Conservation (phyloP, 2,888 invertebrate genomes). For the Cyclophora punctaria region DNA sequence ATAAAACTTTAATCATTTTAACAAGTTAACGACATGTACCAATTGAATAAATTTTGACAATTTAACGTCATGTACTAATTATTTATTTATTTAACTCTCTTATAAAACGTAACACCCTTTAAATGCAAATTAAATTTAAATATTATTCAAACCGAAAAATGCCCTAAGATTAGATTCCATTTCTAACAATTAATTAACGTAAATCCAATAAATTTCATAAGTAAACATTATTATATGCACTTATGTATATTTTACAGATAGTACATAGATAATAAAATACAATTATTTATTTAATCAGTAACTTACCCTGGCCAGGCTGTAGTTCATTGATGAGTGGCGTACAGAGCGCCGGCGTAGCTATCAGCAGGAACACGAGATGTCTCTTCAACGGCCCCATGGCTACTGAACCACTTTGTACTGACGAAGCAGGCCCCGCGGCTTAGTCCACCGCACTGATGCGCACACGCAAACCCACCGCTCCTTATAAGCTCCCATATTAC, state of each 20-base stretch:
- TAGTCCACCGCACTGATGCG: conserved; percentile 43
- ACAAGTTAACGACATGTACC: too few species aligned
- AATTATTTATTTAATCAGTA: neutral
- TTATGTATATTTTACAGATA: too few species aligned
- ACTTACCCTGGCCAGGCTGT: conserved; percentile 53
- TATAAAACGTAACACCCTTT: too few species aligned
- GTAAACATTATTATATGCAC: neutral
- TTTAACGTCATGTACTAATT: too few species aligned
- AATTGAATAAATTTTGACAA: too few species aligned
- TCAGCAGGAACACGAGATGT: conserved; percentile 44
- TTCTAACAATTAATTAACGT: too few species aligned
- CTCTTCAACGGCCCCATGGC: conserved; percentile 53
- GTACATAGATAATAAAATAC: neutral
- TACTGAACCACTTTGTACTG: conserved; percentile 48
- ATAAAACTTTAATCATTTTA: too few species aligned
- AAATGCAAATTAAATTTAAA: too few species aligned
- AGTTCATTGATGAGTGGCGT: conserved; percentile 56
- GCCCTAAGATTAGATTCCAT: too few species aligned
- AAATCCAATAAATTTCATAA: neutral
- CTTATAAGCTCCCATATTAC: conserved; percentile 48
- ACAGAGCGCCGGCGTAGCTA: conserved; percentile 33
- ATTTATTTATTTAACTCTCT: too few species aligned
- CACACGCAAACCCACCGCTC: conserved; percentile 35
- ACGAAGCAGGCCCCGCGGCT: conserved; percentile 28
- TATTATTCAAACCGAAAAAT: too few species aligned